A percentile compares a stretch with the other conserved stretches of the same genome.
phyloP scores from a whole-genome alignment of 2,113 vertebrate genomes.

The Apodemus speciosus region DNA sequence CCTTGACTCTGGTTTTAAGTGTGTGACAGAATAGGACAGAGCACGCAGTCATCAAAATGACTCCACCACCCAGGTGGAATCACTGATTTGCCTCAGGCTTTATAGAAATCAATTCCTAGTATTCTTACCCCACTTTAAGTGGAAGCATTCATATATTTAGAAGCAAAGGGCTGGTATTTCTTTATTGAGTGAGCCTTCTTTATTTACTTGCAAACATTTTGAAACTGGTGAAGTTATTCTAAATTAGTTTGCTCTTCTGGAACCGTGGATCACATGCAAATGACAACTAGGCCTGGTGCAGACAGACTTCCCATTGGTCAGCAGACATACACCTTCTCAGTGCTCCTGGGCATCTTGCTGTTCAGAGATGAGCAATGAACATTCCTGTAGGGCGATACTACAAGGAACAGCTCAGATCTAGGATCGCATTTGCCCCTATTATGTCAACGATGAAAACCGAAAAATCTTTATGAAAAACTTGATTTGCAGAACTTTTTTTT shows the following conservation, averaged over 20 bases:
- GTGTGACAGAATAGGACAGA: background rate
- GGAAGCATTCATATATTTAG: background rate
- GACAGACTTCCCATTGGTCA: background rate
- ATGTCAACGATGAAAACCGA: constrained; percentile 16
- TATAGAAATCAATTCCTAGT: background rate
- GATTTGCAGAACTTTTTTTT: background rate
- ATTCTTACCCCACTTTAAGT: background rate
- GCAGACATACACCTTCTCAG: constrained; percentile 12
- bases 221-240: background rate
- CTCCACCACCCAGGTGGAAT: background rate
- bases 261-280: background rate
- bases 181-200: constrained; percentile 4
- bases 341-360: background rate
- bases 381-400: background rate
- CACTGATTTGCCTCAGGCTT: background rate
- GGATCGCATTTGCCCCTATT: background rate
- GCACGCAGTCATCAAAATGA: background rate
- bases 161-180: constrained; percentile 32
- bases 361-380: background rate
- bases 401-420: background rate
- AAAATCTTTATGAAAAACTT: constrained; percentile 16
- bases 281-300: background rate
- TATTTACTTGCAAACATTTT: background rate
- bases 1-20: background rate
- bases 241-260: constrained; percentile 48